Base-by-base conservation (phyloP, 1,140 invertebrate genomes). In the Drosophila chauvacae region DNA sequence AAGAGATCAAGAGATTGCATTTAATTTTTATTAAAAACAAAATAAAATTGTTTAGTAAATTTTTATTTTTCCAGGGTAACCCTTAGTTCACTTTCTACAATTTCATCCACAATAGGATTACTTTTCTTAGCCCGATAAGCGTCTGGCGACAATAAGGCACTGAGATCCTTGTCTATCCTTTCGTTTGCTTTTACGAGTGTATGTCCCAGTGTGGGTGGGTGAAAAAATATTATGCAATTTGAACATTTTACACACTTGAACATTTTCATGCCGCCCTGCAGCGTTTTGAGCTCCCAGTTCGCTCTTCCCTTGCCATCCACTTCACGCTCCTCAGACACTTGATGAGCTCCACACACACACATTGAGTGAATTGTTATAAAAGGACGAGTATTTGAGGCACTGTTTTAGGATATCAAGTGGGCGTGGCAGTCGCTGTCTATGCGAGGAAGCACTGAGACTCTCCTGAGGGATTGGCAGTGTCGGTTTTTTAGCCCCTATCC, bases 191-290 rank as follows among this genome's bases (percentile, higher is more conserved):
- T 68, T 55, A 60, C 51, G 56, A 42, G 51, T 47, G 18, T 57
- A 23, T 58, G 55, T 57, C 14, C 42, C 45, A 61, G 58, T 60
- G 48, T 76, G 45, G 63, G 73, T 69, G 62, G 68, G 42, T 56
- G 68, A 33, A 75, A 73, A 90, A 81, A 90, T 90, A 85, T 90
- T 90, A 85, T 90, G 85, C 77, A 90, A 90, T 90, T 90, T 90
- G 68, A 73, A 85, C 85, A 90, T 77, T 81, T 73, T 84, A 75
- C 50, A 70, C 84, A 90, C 68, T 81, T 59, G 81, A 69, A 59
- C 56, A 72, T 77, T 87, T 71, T 78, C 57, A 51, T 68, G 65
- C 59, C 51, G 75, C 74, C 84, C 81, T 68, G 63, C 74, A 75
- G 85, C 81, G 80, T 57, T 70, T 73, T 51, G 69, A 60, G 77